Percentiles rank a stretch among this genome's conserved stretches.
Evolutionary conservation across 1,140 invertebrate species (phyloP).

Genomic region (Yoshiicerus persimilis): DNA sequence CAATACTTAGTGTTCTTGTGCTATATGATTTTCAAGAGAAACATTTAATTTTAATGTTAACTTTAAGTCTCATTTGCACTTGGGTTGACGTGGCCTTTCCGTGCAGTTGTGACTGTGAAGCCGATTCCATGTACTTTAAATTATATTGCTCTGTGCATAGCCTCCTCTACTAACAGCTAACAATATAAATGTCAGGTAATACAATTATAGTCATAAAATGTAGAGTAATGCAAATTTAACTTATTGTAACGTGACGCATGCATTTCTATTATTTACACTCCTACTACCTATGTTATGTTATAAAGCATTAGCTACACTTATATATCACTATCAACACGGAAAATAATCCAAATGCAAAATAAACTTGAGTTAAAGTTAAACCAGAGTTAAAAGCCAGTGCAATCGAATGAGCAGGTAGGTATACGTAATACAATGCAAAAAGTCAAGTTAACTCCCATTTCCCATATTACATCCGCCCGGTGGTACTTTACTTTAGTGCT

Average conservation of each 20-base stretch:
- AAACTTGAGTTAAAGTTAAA: neutral
- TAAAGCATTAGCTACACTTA: neutral
- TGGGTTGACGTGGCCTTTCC: neutral
- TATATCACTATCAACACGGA: neutral
- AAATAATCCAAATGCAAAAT: neutral
- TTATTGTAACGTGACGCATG: neutral
- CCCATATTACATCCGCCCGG: slow-evolving; percentile 12
- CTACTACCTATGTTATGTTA: neutral
- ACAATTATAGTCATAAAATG: neutral
- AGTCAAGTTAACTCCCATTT: slow-evolving; percentile 7
- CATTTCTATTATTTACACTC: neutral
- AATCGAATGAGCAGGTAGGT: neutral
- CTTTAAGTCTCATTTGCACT: neutral
- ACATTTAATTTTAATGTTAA: neutral
- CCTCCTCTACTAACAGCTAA: neutral
- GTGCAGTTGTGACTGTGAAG: neutral
- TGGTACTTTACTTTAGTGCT: neutral
- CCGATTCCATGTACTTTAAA: neutral
- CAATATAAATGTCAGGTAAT: neutral
- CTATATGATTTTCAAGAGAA: neutral
- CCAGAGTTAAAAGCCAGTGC: neutral
- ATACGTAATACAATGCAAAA: neutral
- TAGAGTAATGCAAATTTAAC: neutral
- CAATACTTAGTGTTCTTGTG: neutral
- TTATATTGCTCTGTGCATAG: neutral